These are phyloP conservation scores for Glareola pratincola DNA, from an alignment of 2,113 vertebrate genomes.

Conservation along the genomic window DNA sequence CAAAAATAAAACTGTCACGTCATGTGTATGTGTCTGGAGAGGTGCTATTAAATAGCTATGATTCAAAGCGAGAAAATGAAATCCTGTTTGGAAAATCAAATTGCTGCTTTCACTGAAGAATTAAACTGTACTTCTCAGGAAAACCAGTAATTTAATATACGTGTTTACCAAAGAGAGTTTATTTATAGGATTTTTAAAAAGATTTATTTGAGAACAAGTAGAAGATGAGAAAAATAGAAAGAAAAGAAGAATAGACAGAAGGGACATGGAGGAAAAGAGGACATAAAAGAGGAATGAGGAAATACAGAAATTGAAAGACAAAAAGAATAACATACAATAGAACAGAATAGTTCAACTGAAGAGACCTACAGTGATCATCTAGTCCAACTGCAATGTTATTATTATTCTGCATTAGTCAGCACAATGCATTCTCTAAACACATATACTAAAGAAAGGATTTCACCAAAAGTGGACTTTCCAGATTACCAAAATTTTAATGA, in stretches of 20 bases:
- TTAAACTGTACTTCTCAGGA: neutral
- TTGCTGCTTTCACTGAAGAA: neutral
- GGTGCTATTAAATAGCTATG: neutral
- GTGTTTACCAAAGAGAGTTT: neutral
- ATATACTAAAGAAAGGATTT: neutral
- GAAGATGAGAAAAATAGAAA: neutral
- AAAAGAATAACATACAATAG: neutral
- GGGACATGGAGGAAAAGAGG: rapidly evolving
- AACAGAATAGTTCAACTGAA: neutral
- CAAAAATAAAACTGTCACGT: neutral
- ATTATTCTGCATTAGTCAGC: neutral
- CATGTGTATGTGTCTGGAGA: neutral
- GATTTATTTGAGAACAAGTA: neutral
- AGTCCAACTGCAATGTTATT: neutral
- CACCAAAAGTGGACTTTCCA: neutral
- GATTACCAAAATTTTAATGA: neutral
- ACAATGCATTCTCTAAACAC: neutral
- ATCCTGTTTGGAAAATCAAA: neutral
- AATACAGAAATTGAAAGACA: neutral
- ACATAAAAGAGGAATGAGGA: neutral
- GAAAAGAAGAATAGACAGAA: neutral
- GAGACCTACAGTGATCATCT: neutral
- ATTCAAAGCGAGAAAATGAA: neutral
- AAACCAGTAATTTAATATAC: neutral
- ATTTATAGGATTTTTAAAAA: neutral